Evolutionary conservation across 2,113 vertebrate genomes (phyloP), one percentile per base, ranked within the genome.

Genomic region (Microcebus ravelobensis): DNA sequence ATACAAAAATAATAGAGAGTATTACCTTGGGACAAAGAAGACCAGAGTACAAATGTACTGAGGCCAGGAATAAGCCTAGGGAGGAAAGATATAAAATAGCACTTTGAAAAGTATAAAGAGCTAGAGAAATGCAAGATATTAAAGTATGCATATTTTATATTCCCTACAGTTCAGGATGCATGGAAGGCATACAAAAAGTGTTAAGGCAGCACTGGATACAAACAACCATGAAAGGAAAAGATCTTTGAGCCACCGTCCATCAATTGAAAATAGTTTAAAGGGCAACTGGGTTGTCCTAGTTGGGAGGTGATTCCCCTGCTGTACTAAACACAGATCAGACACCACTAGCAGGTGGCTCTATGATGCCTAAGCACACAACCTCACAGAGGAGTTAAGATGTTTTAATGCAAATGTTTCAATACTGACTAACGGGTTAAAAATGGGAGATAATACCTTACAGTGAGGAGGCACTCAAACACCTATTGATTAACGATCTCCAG

Each of bases 361-460:
- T 63, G 73, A 82, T 8, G 8, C 45, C 20, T 34, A 89, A 79
- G 27, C 34, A 71, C 17, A 82, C 34, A 27, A 34, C 36, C 39
- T 39, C 61, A 89, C 2, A 3, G 36, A 96, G 52, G 61, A 81
- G 65, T 77, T 76, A 90, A 61, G 45, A 57, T 52, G 20, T 80
- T 84, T 90, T 73, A 70, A 84, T 50, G 70, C 65, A 90, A 90
- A 88, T 4, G 17, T 67, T 96, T 91, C 39, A 84, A 50, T 63
- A 74, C 0, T 39, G n/a, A 71, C 45, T 52, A 25, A 87, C 87
- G 25, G 17, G 21, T 61, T 85, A 39, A 70, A 86, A 80, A 17
- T 61, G 29, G n/a, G 31, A 95, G 85, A 52, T 85, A 88, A 83
- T 68, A 65, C 31, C 71, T 94, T 91, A 93, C 10, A 95, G 61